A percentile compares a stretch with the other conserved stretches of the same genome.
Evolutionary conservation across 2,797 vertebrate species (phyloP).

Genomic region (Phalanger gymnotis): DNA sequence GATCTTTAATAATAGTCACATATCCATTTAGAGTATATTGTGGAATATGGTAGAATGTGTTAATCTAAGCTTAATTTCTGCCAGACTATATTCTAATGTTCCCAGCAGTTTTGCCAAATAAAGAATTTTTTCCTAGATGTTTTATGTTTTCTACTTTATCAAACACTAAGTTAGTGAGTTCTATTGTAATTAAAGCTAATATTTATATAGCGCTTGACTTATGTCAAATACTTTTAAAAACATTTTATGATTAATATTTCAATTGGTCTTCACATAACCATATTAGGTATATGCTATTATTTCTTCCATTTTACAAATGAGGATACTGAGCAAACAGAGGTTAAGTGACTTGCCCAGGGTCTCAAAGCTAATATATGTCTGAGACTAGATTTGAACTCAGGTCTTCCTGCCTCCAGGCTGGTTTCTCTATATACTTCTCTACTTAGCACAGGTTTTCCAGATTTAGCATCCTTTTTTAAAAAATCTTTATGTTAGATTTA

Average conservation of each 20-base stretch:
- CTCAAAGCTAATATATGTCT: neutral
- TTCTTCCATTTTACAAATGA: neutral
- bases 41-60: neutral
- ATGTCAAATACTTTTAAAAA: neutral
- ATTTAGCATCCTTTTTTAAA: neutral
- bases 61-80: neutral
- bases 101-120: neutral
- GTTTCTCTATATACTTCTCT: neutral
- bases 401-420: neutral
- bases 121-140: neutral
- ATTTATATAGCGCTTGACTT: neutral
- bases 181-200: neutral
- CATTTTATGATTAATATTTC: neutral
- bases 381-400: neutral
- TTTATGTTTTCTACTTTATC: neutral
- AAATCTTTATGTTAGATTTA: neutral
- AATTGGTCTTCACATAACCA: neutral
- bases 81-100: neutral
- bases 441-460: neutral
- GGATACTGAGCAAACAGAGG: neutral
- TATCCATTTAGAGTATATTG: neutral
- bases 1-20: neutral
- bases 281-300: neutral
- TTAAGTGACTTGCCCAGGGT: neutral
- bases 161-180: neutral